A percentile compares a stretch with the other conserved stretches of the same genome.
phyloP scores from a whole-genome alignment of 2,113 vertebrate species.

The Megaceryle torquata region DNA sequence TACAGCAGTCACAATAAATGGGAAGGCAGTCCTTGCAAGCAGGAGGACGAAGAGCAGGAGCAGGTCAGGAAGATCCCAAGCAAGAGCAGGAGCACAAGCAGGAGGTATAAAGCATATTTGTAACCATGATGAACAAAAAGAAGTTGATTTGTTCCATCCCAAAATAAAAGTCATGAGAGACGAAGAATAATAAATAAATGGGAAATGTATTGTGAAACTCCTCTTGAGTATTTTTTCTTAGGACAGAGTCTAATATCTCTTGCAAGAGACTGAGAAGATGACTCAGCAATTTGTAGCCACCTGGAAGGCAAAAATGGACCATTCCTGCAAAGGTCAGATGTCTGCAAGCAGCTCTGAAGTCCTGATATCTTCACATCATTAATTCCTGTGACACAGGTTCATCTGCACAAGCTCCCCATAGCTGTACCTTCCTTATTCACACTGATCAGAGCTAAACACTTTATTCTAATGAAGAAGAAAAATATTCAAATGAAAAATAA shows the following conservation, averaged over 20 bases:
- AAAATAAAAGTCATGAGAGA: neutral
- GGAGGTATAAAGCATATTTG: neutral
- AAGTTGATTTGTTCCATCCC: neutral
- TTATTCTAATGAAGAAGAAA: neutral
- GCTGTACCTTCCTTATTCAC: neutral
- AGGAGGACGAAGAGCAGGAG: neutral
- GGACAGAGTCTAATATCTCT: neutral
- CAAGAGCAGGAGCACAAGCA: neutral
- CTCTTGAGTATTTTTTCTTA: neutral
- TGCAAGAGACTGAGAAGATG: neutral
- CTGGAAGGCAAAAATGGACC: neutral
- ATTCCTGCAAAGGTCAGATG: neutral
- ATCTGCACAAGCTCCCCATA: neutral
- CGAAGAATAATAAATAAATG: neutral
- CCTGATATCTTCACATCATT: neutral
- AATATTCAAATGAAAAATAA: neutral
- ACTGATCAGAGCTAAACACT: neutral
- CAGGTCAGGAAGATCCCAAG: neutral
- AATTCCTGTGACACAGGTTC: neutral
- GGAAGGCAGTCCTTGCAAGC: neutral
- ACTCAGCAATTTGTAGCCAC: neutral
- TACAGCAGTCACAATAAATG: neutral
- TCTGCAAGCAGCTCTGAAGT: neutral
- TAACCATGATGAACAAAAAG: neutral
- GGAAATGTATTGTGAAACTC: neutral